Conservation (phyloP, 2,113 vertebrate genomes). For the Tretioscincus oriximinensis region DNA sequence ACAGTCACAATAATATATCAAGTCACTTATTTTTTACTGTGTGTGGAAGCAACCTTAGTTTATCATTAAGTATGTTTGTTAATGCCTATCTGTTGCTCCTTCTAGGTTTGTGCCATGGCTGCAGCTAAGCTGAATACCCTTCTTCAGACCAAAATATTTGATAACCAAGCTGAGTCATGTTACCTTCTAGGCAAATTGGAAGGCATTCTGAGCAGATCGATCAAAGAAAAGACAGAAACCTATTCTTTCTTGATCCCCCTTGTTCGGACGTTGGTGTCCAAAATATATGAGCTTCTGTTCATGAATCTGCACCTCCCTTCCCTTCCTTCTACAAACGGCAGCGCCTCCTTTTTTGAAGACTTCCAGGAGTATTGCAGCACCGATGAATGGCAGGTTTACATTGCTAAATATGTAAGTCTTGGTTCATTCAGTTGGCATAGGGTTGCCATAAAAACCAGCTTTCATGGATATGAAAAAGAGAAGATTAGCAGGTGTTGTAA, state of each 20-base stretch:
- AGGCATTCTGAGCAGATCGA: slow-evolving; percentile 84
- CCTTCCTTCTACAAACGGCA: slow-evolving; percentile 91
- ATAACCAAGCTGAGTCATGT: slow-evolving; percentile 91
- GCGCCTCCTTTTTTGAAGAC: slow-evolving; percentile 96
- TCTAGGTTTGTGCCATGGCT: slow-evolving; percentile 91
- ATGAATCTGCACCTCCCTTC: slow-evolving; percentile 94
- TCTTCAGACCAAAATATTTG: slow-evolving; percentile 91
- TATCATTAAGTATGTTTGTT: background rate
- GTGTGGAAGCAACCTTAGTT: no score
- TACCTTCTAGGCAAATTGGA: slow-evolving; percentile 92
- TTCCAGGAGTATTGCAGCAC: slow-evolving; percentile 92
- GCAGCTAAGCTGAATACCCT: slow-evolving; percentile 94
- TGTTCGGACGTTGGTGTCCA: slow-evolving; percentile 89
- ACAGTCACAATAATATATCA: no score
- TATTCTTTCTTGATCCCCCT: slow-evolving; percentile 94
- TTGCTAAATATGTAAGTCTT: slow-evolving; percentile 93
- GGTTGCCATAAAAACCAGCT: no score
- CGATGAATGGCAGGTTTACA: slow-evolving; percentile 93
- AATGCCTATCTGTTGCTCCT: slow-evolving; percentile 3
- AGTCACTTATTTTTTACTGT: no score
- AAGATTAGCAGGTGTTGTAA: no score
- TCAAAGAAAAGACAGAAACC: slow-evolving; percentile 84
- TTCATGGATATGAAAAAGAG: no score
- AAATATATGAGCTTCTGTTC: slow-evolving; percentile 92
- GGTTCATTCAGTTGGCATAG: background rate